These are phyloP conservation scores for Galleria mellonella DNA, from an alignment of 1,140 invertebrate genomes.

Conservation along the genomic window DNA sequence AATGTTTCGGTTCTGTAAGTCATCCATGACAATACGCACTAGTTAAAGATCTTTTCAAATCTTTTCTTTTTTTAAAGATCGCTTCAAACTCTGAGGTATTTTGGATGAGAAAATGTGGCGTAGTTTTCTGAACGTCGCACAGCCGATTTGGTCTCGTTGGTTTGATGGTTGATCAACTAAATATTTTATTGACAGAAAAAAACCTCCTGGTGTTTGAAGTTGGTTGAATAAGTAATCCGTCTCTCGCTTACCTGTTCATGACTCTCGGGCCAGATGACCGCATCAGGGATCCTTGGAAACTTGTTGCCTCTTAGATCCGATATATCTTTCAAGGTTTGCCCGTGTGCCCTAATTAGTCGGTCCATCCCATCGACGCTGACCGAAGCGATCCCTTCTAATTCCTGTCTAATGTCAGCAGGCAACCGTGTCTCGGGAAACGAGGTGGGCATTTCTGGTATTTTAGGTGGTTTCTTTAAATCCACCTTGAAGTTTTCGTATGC, in stretches of 20 bases:
- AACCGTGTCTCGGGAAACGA: slow-evolving; percentile 67
- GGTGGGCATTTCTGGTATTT: slow-evolving; percentile 70
- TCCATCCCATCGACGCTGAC: slow-evolving; percentile 88
- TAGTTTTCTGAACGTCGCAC: too few species aligned
- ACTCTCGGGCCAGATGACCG: slow-evolving; percentile 92
- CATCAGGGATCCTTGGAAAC: slow-evolving; percentile 91
- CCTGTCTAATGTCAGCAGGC: slow-evolving; percentile 54
- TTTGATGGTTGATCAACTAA: too few species aligned
- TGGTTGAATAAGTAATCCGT: too few species aligned
- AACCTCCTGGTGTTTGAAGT: too few species aligned
- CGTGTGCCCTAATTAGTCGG: slow-evolving; percentile 93
- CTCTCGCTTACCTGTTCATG: slow-evolving; percentile 82
- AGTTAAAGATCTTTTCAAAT: too few species aligned
- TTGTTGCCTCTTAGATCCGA: slow-evolving; percentile 81
- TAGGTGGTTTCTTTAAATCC: slow-evolving; percentile 45
- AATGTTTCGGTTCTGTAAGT: too few species aligned
- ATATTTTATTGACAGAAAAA: too few species aligned
- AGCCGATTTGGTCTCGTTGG: too few species aligned
- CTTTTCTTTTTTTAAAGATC: too few species aligned
- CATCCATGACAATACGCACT: too few species aligned
- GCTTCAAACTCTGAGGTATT: too few species aligned
- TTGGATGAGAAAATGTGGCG: too few species aligned
- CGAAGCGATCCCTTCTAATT: slow-evolving; percentile 80
- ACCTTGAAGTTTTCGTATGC: slow-evolving; percentile 82
- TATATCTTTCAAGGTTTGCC: slow-evolving; percentile 95